These are phyloP conservation scores for Oriolus oriolus DNA, from an alignment of 2,113 vertebrate genomes.

Conservation along the genomic window DNA sequence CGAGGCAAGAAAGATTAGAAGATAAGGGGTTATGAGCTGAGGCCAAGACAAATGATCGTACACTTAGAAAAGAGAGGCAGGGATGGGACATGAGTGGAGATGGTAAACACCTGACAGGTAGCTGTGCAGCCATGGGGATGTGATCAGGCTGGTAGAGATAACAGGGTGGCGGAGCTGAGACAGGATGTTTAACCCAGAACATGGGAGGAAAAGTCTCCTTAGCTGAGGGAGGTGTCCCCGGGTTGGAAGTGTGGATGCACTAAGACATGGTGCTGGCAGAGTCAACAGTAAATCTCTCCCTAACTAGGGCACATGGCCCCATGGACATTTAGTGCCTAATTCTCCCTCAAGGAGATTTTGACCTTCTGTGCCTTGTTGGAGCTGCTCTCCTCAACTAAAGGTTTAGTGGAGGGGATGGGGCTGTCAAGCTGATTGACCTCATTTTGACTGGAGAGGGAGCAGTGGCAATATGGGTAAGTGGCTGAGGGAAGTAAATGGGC, in stretches of 20 bases:
- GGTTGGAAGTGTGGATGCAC: rapidly evolving
- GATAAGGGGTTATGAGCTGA: not conserved
- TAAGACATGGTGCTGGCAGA: not conserved
- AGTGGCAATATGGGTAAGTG: not conserved
- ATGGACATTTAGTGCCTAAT: not conserved
- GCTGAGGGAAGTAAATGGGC: not conserved
- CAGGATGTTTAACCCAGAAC: not conserved
- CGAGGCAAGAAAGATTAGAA: not conserved
- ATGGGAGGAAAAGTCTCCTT: not conserved
- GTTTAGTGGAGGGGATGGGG: not conserved
- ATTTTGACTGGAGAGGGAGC: not conserved
- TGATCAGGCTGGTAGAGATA: not conserved
- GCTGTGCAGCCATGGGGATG: rapidly evolving
- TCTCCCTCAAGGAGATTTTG: not conserved
- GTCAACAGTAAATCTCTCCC: not conserved
- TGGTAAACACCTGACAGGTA: not conserved
- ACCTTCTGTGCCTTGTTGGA: not conserved
- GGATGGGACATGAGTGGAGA: not conserved
- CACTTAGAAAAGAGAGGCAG: not conserved
- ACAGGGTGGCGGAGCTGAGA: not conserved
- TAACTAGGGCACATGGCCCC: rapidly evolving
- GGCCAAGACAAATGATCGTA: not conserved
- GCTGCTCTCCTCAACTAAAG: not conserved
- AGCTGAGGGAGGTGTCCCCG: not conserved
- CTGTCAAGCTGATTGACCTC: not conserved